phyloP scores from a whole-genome alignment of 2,797 vertebrate species.

The Acomys russatus region DNA sequence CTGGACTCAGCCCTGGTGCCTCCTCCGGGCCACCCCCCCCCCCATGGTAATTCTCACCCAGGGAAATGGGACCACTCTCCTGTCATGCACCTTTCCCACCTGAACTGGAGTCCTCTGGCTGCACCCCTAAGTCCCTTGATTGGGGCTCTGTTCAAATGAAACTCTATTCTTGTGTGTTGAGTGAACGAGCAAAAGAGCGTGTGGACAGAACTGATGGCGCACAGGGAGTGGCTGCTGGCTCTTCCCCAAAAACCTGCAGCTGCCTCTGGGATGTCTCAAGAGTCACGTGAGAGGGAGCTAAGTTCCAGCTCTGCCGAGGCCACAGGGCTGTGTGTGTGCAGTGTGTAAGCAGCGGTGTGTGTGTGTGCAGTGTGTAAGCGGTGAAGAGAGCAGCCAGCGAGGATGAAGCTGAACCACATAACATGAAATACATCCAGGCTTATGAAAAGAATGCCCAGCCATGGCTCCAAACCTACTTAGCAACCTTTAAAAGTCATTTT shows the following conservation, averaged over 20 bases:
- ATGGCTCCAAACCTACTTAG: conserved; percentile 39
- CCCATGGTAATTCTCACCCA: neutral
- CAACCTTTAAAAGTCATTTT: conserved; percentile 60
- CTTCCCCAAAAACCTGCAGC: neutral
- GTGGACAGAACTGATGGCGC: neutral
- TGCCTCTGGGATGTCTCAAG: neutral
- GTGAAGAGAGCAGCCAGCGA: neutral
- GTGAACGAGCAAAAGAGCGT: neutral
- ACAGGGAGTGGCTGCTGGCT: neutral
- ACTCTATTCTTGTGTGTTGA: neutral
- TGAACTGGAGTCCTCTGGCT: neutral
- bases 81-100: neutral
- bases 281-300: neutral
- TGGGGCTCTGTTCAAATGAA: neutral
- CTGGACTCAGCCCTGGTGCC: neutral
- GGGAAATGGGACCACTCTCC: neutral
- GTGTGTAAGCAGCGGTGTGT: neutral
- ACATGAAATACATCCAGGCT: neutral
- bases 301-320: neutral
- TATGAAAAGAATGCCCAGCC: neutral
- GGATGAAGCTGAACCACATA: conserved; percentile 4
- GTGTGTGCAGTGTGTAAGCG: too few species aligned
- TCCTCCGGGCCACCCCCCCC: neutral
- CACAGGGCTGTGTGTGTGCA: neutral
- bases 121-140: neutral